Percentiles rank a stretch among this genome's conserved stretches.
These are phyloP conservation scores for Megalops atlanticus DNA, from an alignment of 2,113 vertebrate species.

Conservation along the genomic window DNA sequence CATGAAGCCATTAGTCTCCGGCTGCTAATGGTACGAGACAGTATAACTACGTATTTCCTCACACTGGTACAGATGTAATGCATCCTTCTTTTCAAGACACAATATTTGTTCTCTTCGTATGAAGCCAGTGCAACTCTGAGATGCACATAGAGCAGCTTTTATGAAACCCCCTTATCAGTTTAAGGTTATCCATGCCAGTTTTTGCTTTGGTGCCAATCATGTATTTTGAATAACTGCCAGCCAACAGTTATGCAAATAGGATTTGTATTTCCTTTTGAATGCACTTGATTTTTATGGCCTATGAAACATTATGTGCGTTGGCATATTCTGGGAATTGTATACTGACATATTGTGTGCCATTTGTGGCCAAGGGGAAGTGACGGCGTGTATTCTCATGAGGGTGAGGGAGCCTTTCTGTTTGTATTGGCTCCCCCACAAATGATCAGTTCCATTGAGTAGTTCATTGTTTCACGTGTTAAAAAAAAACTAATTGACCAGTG, in stretches of 20 bases:
- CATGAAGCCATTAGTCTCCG: constrained; percentile 1
- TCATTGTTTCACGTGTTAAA: too few relatives aligned
- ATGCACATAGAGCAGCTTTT: neutral
- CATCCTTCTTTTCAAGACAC: neutral
- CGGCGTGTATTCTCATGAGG: constrained; percentile 30
- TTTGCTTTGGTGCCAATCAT: neutral
- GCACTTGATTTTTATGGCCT: neutral
- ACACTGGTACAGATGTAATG: too few relatives aligned
- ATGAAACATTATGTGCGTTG: neutral
- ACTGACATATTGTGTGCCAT: neutral
- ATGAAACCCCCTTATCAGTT: neutral
- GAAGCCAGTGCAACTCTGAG: neutral
- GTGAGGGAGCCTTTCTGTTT: constrained; percentile 24
- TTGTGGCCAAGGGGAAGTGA: neutral
- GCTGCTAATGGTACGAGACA: neutral
- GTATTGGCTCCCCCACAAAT: neutral
- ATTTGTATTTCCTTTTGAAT: neutral
- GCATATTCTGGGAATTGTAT: neutral
- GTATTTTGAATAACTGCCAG: neutral
- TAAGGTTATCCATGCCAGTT: too few relatives aligned
- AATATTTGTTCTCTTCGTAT: neutral
- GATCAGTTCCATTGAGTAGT: constrained; percentile 15
- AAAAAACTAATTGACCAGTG: too few relatives aligned
- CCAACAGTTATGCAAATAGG: neutral
- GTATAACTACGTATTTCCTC: neutral